Base-by-base conservation (phyloP, 2,113 vertebrate species). In the Leuciscus idus region DNA sequence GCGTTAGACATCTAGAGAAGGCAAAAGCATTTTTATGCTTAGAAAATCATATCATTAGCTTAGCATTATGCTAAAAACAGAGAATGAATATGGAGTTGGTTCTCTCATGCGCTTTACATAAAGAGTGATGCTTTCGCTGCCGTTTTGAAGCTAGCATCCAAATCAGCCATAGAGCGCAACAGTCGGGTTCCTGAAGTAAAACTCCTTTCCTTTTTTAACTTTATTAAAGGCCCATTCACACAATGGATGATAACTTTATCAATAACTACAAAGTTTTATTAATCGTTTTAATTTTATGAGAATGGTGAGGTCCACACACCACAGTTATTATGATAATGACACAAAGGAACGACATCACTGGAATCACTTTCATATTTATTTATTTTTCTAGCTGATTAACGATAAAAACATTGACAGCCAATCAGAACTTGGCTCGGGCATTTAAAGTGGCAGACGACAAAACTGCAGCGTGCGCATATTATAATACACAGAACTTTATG, bases 51-150 rank as follows among this genome's bases (percentile, higher is more conserved):
- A 52, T 55, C 15, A 0, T 55, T 17, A 52, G 26, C 50, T 77
- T 55, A 77, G 74, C 48, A 30, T 55, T 48, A 77, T 52, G 48
- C 26, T 55, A 76, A 52, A 48, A 76, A 55, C 48, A 76, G 7
- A 30, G 48, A 55, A 55, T 76, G 19, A 46, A 2, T 12, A 1
- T 6, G 4, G 4, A 15, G 7, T 8, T 70, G 30, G 17, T 70
- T 21, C 30, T 70, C 30, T n/a, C 39, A 73, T 6, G n/a, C 6
- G 6, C 6, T 26, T 26, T 3, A 48, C 17, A 2, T 48, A 43
- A 75, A n/a, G 39, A 75, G 39, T 74, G 28, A 13, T 30, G 23
- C 28, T 30, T 48, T 76, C 3, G 2, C 73, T 50, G 3, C 7
- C 9, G 26, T 23, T 52, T 33, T 33, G 28, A 55, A 19, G 26